These are phyloP conservation scores for Coccyzus lansbergi DNA, from an alignment of 2,797 vertebrate species.

Conservation along the genomic window DNA sequence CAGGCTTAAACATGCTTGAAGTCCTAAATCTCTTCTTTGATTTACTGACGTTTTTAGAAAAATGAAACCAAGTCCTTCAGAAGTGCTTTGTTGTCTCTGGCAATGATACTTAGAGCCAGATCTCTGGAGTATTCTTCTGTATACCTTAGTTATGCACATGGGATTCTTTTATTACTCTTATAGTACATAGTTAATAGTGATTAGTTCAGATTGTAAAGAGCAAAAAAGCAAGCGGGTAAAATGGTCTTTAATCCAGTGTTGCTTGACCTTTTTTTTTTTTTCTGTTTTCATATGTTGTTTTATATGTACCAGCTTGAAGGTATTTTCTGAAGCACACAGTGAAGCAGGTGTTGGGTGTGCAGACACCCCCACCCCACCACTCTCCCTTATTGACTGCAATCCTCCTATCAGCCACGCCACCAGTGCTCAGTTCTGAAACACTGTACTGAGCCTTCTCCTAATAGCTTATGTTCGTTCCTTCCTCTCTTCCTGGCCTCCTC, in stretches of 20 bases:
- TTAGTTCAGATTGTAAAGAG: neutral
- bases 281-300: neutral
- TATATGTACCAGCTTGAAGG: neutral
- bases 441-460: neutral
- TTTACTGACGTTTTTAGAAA: neutral
- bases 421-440: neutral
- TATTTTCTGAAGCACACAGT: neutral
- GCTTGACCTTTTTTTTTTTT: neutral
- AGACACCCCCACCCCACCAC: neutral
- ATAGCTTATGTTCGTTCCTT: fast-evolving
- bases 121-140: neutral
- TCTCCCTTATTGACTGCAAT: neutral
- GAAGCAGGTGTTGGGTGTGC: neutral
- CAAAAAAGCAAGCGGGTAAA: neutral
- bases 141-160: neutral
- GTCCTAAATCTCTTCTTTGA: neutral
- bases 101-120: neutral
- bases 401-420: neutral
- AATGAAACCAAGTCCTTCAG: neutral
- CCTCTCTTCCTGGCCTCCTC: neutral
- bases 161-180: neutral
- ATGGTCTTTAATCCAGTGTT: neutral
- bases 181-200: neutral
- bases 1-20: neutral
- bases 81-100: neutral